Base-by-base conservation (phyloP, 2,888 invertebrate genomes). In the Netelia inedita region DNA sequence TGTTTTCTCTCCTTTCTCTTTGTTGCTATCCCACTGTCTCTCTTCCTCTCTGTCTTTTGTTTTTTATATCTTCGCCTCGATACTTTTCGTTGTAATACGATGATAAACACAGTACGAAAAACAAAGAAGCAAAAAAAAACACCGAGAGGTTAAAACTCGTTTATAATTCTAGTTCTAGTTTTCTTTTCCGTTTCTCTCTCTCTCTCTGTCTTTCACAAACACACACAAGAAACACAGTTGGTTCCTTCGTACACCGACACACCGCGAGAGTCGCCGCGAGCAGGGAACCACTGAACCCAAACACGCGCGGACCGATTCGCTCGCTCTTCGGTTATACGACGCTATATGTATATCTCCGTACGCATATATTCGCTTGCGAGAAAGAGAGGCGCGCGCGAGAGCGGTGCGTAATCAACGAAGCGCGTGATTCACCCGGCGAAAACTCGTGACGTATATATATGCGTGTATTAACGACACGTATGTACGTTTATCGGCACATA, bases 341-440 rank as follows among this genome's bases (percentile, higher is more conserved):
- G 50, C 14, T n/a, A 59, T 57, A 69, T 53, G n/a, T 63, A 75
- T 57, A 69, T 43, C 57, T 43, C 19, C 65, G 59, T 50, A 59
- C 63, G 53, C 14, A 57, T 69, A 83, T 78, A 65, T 53, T 53
- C 73, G 66, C 50, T 10, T 23, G 10, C 41, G 19, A 55, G 53
- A 14, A 23, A 71, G 80, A 69, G 63, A 3, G 5, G 5, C 59
- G 10, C 53, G 19, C 53, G 61, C 10, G 53, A 71, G 80, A 69
- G 63, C 76, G 57, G 80, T 86, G 85, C 84, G 86, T 87, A 85
- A 83, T 88, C 82, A 83, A 86, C 87, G 84, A 83, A 85, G 85
- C 88, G 91, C 88, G 90, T 92, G 92, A 92, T 90, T 92, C 92
- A 92, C 89, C 88, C 85, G 87, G 86, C 87, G 89, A 89, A 90